Percentiles rank a stretch among this genome's conserved stretches.
Conservation (phyloP, 2,888 invertebrate genomes). For the Thysanoteuthis rhombus region DNA sequence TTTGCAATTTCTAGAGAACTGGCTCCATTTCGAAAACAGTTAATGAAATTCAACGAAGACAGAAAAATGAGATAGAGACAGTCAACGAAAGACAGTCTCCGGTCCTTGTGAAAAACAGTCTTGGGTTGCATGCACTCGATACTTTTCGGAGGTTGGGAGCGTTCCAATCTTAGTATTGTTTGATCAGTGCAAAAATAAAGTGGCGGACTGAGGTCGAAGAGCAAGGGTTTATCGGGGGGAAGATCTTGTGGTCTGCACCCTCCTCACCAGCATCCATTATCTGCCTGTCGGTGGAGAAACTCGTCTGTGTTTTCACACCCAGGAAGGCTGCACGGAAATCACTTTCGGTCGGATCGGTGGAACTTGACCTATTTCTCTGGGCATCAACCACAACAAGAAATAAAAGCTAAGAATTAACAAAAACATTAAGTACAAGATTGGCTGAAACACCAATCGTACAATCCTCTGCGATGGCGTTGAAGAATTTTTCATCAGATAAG, state of each 20-base stretch:
- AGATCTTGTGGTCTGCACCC: not conserved
- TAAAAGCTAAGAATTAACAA: not conserved
- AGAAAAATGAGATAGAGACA: not conserved
- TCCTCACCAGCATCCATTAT: not conserved
- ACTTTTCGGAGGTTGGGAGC: not conserved
- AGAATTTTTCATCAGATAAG: not conserved
- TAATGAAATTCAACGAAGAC: not conserved
- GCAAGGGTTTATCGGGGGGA: not conserved
- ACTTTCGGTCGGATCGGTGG: not conserved
- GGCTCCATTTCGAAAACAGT: not conserved
- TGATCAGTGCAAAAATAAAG: not conserved
- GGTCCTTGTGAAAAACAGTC: slow-evolving; percentile 12
- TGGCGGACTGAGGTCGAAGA: not conserved
- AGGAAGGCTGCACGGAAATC: not conserved
- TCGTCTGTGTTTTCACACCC: not conserved
- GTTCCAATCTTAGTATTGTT: not conserved
- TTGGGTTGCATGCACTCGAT: not conserved
- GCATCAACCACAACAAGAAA: not conserved
- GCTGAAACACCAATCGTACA: not conserved
- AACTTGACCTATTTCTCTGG: not conserved
- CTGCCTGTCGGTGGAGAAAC: not conserved
- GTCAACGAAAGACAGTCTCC: not conserved
- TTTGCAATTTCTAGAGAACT: slow-evolving; percentile 12
- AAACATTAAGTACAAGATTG: not conserved
- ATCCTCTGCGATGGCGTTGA: not conserved